These are phyloP conservation scores for Tortricodes alternella DNA, from an alignment of 2,888 invertebrate species.

Conservation along the genomic window DNA sequence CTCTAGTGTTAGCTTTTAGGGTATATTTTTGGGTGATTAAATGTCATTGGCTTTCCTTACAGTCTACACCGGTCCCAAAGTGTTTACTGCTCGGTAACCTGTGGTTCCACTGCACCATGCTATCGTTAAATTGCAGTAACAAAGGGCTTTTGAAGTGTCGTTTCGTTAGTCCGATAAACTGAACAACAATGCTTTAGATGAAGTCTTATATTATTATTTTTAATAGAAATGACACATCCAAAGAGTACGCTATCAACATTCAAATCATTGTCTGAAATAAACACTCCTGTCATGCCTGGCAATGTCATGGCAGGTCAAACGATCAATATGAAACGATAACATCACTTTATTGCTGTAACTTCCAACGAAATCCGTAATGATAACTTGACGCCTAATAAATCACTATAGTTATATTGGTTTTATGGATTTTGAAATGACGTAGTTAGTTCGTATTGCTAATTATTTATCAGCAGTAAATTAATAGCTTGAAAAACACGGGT, in stretches of 20 bases:
- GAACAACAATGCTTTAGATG: neutral
- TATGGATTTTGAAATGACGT: neutral
- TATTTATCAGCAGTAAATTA: no score
- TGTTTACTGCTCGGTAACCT: conserved; percentile 18
- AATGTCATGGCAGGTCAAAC: conserved; percentile 37
- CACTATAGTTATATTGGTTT: neutral
- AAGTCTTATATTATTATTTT: neutral
- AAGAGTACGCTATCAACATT: neutral
- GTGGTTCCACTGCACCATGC: conserved; percentile 14
- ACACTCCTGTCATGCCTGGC: neutral
- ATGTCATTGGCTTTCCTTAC: neutral
- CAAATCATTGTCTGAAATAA: neutral
- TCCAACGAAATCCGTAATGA: conserved; percentile 2
- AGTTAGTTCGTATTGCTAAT: no score
- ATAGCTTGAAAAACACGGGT: no score
- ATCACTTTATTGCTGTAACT: conserved; percentile 4
- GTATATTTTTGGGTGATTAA: conserved; percentile 5
- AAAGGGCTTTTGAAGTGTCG: conserved; percentile 6
- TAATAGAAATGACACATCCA: neutral
- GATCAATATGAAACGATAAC: conserved; percentile 37
- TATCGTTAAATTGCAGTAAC: conserved; percentile 21
- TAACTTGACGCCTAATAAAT: neutral
- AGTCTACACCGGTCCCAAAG: conserved; percentile 1
- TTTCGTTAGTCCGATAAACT: conserved; percentile 6
- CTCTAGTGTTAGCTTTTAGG: neutral